Conservation (phyloP, 2,113 vertebrate genomes). For the Geococcyx californianus region DNA sequence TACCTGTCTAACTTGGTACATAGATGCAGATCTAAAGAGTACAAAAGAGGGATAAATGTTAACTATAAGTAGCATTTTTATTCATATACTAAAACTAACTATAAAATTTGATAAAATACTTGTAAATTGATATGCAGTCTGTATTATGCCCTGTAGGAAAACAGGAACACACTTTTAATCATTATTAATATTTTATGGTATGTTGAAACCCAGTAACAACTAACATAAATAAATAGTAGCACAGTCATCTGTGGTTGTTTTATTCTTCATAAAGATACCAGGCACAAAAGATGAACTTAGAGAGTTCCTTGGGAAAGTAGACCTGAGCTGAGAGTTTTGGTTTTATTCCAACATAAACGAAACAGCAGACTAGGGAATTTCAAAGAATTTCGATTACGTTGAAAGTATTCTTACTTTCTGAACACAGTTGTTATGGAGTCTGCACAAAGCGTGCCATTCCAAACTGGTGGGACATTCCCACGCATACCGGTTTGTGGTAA, state of each 20-base stretch:
- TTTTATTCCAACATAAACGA: neutral
- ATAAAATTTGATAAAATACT: neutral
- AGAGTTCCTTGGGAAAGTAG: neutral
- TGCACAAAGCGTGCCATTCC: neutral
- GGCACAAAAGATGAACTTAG: neutral
- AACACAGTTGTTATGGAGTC: accelerated
- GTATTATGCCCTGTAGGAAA: neutral
- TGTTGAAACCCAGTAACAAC: neutral
- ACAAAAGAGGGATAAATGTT: neutral
- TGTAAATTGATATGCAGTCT: neutral
- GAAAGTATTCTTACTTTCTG: neutral
- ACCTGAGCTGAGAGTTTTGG: neutral
- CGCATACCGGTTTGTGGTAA: neutral
- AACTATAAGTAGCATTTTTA: neutral
- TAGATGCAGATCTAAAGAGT: neutral
- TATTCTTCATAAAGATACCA: neutral
- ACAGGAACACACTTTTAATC: neutral
- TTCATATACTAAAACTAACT: neutral
- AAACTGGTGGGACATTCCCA: neutral
- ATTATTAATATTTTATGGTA: neutral
- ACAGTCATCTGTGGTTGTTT: neutral
- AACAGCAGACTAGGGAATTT: neutral
- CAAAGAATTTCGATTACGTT: neutral
- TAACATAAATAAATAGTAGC: neutral
- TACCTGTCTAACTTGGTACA: neutral